Percentiles rank a stretch among this genome's conserved stretches.
phyloP scores from a whole-genome alignment of 2,888 invertebrate genomes.

The Agonum fuliginosum region DNA sequence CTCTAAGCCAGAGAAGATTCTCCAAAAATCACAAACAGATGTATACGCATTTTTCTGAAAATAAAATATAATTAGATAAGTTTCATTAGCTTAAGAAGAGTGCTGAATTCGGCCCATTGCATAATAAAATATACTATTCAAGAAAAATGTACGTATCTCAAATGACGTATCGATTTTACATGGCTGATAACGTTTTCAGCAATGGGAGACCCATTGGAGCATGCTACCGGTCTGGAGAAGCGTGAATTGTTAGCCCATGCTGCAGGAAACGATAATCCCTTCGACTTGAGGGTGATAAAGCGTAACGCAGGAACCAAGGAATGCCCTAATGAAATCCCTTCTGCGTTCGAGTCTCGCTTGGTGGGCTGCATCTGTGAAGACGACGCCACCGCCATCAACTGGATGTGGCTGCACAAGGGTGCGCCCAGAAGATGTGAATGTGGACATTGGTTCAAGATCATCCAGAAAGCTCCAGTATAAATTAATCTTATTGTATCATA shows the following conservation, averaged over 20 bases:
- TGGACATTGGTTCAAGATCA: slow-evolving; percentile 97
- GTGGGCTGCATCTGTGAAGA: slow-evolving; percentile 98
- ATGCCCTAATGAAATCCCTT: slow-evolving; percentile 91
- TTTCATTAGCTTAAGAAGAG: too few species aligned
- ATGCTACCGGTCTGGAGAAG: slow-evolving; percentile 95
- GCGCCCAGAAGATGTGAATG: slow-evolving; percentile 95
- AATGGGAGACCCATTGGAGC: slow-evolving; percentile 92
- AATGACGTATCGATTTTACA: not conserved
- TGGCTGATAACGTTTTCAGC: slow-evolving; percentile 71
- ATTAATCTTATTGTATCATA: slow-evolving; percentile 43
- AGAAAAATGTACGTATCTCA: too few species aligned
- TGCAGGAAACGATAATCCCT: slow-evolving; percentile 92
- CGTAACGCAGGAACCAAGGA: slow-evolving; percentile 88
- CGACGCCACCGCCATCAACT: slow-evolving; percentile 90
- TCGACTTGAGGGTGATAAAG: slow-evolving; percentile 88
- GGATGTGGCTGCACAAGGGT: slow-evolving; percentile 97
- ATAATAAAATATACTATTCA: too few species aligned
- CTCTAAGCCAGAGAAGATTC: too few species aligned
- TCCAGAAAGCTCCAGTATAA: slow-evolving; percentile 85
- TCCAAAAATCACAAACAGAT: too few species aligned
- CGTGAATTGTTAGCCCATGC: slow-evolving; percentile 90
- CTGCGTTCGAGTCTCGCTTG: slow-evolving; percentile 91
- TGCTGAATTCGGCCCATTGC: too few species aligned
- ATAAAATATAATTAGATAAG: too few species aligned
- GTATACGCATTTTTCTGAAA: too few species aligned